Percentiles rank a stretch among this genome's conserved stretches.
These are phyloP conservation scores for Carlito syrichta DNA, from an alignment of 2,113 vertebrate genomes.

Conservation along the genomic window DNA sequence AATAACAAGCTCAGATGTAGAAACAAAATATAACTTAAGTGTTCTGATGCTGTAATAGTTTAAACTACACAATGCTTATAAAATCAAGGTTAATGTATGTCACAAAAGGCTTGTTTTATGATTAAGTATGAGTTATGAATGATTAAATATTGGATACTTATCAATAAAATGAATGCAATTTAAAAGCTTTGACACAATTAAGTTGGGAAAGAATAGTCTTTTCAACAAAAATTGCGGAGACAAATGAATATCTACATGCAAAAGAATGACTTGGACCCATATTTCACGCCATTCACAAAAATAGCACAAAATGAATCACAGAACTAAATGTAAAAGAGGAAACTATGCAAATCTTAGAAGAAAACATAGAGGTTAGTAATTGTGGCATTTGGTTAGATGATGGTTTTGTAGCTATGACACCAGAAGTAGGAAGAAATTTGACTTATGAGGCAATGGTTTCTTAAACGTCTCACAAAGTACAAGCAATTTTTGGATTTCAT, in stretches of 20 bases:
- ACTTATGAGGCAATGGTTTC: neutral
- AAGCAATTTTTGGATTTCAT: neutral
- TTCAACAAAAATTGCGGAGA: neutral
- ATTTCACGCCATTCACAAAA: neutral
- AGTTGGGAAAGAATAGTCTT: neutral
- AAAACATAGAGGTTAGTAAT: neutral
- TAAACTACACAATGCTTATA: constrained; percentile 4
- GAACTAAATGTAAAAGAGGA: neutral
- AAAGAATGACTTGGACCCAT: neutral
- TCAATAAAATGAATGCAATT: neutral
- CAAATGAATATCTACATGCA: neutral
- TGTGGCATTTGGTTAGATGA: neutral
- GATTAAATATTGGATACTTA: neutral
- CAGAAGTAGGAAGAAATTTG: neutral
- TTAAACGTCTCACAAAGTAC: neutral
- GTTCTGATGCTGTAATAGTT: neutral
- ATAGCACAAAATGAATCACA: neutral
- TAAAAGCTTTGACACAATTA: neutral
- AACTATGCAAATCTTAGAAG: neutral
- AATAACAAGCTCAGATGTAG: neutral
- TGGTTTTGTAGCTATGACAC: neutral
- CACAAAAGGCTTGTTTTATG: neutral
- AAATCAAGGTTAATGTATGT: neutral
- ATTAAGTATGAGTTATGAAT: neutral
- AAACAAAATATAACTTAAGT: neutral